Conservation (phyloP, 2,797 vertebrate genomes). For the Poecilia gillii region DNA sequence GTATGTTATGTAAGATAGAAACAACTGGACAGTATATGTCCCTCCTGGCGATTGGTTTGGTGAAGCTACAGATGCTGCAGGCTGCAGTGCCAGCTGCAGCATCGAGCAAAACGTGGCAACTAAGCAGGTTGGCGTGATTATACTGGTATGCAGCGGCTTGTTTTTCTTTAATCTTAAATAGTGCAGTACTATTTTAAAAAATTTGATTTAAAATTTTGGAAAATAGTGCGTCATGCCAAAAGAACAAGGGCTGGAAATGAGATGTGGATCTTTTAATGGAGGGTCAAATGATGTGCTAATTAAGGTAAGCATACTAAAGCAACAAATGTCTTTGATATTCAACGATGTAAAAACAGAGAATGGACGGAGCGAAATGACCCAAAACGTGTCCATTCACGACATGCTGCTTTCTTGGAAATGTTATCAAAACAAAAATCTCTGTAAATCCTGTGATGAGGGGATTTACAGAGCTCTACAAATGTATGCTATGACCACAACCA, state of each 20-base stretch:
- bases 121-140: slow-evolving; percentile 12
- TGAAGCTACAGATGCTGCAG: slow-evolving; percentile 18
- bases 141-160: slow-evolving; percentile 5
- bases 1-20: slow-evolving; percentile 22
- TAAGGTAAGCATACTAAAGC: neutral
- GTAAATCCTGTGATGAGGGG: neutral
- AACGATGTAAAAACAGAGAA: neutral
- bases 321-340: neutral
- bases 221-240: neutral
- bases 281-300: neutral
- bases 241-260: neutral
- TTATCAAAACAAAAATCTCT: neutral
- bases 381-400: neutral
- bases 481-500: neutral
- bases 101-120: slow-evolving; percentile 16
- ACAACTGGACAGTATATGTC: slow-evolving; percentile 4
- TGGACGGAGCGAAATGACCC: neutral
- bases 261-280: neutral
- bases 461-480: neutral
- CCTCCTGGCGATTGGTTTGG: slow-evolving; percentile 12
- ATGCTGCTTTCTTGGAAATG: neutral
- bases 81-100: slow-evolving; percentile 14
- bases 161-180: slow-evolving; percentile 6
- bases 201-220: neutral
- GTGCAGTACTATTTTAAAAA: neutral